Evolutionary conservation across 2,888 invertebrate species (phyloP), one percentile per base, ranked within the genome.

Genomic region (Heliconius erato): DNA sequence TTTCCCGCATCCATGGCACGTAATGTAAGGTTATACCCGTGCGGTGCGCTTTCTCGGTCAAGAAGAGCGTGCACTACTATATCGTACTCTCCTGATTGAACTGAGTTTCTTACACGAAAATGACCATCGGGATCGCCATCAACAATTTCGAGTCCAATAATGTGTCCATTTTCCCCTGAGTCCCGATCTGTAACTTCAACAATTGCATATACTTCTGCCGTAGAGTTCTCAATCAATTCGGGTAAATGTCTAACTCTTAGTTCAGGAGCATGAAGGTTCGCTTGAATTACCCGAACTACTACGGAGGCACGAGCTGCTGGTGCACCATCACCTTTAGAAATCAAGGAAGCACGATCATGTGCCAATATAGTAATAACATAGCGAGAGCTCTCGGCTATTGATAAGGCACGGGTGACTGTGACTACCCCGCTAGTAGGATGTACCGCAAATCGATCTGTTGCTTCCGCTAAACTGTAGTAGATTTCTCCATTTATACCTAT

Each of bases 401-500:
- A 96, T 81, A 99, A 96, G 26, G 97, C 97, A 86, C 98, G 97
- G 69, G 98, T 98, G 28, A 99, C 96, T 26, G 98, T 98, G 83
- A 99, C 97, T 44, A 98, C 97, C 16, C 99, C 99, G 74, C 98
- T 98, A 80, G 98, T 98, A 2, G 99, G 99, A 93, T 99, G 99
- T 82, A 99, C 97, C 63, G 98, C 98, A 92, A 99, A 99, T 88
- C 97, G 97, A 89, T 98, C 98, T 72, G 98, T 98, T 83, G 97
- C 96, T 87, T 98, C 97, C 78, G 97, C 96, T 89, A 99, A 97
- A 92, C 98, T 99, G 95, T 99, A 99, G 95, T 99, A 99, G 88
- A 99, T 98, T 95, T 99, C 99, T 1, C 99, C 99, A 93, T 99
- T 99, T 88, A 98, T 96, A 4, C 99, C 99, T 63, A 98, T 96